Percentiles rank a stretch among this genome's conserved stretches.
phyloP scores from a whole-genome alignment of 2,888 invertebrate genomes.

The Watsonalla cultraria region DNA sequence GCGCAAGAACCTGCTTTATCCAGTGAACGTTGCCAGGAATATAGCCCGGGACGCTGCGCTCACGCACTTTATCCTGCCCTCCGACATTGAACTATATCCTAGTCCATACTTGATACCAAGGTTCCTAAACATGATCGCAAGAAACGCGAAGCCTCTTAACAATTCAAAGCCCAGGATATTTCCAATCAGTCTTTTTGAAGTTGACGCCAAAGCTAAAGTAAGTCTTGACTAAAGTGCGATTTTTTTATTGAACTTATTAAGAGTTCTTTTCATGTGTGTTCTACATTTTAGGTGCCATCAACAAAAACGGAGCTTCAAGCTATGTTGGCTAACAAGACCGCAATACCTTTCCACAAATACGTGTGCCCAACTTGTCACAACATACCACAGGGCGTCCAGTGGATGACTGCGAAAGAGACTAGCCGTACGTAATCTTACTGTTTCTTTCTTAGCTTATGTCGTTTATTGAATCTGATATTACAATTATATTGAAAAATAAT shows the following conservation, averaged over 20 bases:
- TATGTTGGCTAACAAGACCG: constrained; percentile 87
- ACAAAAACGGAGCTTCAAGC: constrained; percentile 85
- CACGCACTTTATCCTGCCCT: constrained; percentile 90
- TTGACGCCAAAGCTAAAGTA: constrained; percentile 77
- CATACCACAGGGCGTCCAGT: constrained; percentile 90
- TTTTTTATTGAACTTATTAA: background rate
- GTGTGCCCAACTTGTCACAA: constrained; percentile 94
- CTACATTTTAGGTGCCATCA: constrained; percentile 79
- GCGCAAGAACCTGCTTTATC: constrained; percentile 89
- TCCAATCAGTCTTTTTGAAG: constrained; percentile 93
- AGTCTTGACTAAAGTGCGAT: constrained; percentile 22
- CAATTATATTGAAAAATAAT: no score
- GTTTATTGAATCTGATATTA: no score
- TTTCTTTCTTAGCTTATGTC: constrained; percentile 1
- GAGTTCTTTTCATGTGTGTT: background rate
- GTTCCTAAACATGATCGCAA: constrained; percentile 91
- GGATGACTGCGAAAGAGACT: constrained; percentile 87
- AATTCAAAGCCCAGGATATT: constrained; percentile 84
- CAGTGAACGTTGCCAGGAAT: constrained; percentile 93
- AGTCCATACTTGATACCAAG: constrained; percentile 88
- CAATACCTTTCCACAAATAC: constrained; percentile 94
- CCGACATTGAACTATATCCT: constrained; percentile 95
- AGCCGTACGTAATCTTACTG: constrained; percentile 56
- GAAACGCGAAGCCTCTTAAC: constrained; percentile 82
- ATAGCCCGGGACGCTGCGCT: constrained; percentile 90